Percentiles rank a stretch among this genome's conserved stretches.
Evolutionary conservation across 2,113 vertebrate genomes (phyloP).

Genomic region (Mormyrus iriodes): DNA sequence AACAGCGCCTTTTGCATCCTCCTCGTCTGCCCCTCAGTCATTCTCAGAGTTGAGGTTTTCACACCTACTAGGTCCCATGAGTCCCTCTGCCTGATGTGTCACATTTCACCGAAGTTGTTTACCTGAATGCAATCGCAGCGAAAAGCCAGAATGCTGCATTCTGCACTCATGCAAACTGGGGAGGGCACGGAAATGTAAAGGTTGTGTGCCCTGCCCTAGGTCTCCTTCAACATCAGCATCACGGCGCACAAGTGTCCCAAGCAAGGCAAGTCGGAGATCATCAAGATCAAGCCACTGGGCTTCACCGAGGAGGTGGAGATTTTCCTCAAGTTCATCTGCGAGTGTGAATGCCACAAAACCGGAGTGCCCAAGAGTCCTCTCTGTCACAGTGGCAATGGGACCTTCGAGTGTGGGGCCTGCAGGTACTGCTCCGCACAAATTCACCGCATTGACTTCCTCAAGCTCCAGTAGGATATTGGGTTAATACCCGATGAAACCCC

Average conservation of each 20-base stretch:
- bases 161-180: not conserved
- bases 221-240: constrained; percentile 81
- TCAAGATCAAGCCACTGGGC: constrained; percentile 87
- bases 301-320: constrained; percentile 92
- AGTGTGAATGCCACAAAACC: constrained; percentile 74
- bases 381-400: constrained; percentile 80
- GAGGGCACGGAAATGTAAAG: not conserved
- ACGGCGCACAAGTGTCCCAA: constrained; percentile 78
- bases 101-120: not conserved
- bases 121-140: not conserved
- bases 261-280: constrained; percentile 58
- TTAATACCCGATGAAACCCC: not conserved
- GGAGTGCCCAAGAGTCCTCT: constrained; percentile 64
- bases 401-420: constrained; percentile 93
- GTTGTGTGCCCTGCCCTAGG: constrained; percentile 57
- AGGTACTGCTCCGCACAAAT: constrained; percentile 59
- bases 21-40: not conserved
- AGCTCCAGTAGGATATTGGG: not conserved
- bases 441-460: not conserved
- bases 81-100: not conserved
- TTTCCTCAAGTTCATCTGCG: constrained; percentile 82
- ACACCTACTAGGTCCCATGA: not conserved
- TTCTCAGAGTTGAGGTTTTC: not conserved
- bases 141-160: not conserved
- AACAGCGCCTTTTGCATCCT: not conserved